Conservation (phyloP, 2,888 invertebrate species). For the Elysia crispata region DNA sequence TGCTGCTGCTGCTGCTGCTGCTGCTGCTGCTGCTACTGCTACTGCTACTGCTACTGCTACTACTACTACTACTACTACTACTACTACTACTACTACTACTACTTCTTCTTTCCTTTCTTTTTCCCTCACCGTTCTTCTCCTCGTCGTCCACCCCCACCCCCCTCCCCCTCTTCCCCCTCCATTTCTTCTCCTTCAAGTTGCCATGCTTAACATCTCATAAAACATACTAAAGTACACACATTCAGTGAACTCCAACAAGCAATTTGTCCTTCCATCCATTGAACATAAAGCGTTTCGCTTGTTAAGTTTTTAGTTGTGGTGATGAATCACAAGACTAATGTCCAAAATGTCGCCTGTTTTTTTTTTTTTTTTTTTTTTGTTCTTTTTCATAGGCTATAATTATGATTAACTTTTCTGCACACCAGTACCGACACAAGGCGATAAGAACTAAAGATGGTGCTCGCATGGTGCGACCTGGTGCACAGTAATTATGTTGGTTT, state of each 20-base stretch:
- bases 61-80: constrained; percentile 20
- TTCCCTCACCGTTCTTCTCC: background rate
- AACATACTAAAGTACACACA: no score
- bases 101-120: constrained; percentile 13
- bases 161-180: constrained; percentile 7
- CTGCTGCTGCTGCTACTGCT: background rate
- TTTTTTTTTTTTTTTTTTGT: constrained; percentile 2
- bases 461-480: no score
- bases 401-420: background rate
- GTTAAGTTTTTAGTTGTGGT: no score
- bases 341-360: background rate
- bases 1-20: background rate
- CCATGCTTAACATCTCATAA: no score
- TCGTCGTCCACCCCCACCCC: no score
- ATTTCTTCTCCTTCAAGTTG: constrained; percentile 4
- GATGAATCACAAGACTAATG: no score
- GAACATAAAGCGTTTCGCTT: no score
- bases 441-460: no score
- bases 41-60: background rate
- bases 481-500: background rate
- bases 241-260: no score
- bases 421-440: no score
- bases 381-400: background rate
- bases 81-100: constrained; percentile 1
- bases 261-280: no score